These are phyloP conservation scores for Sorex fumeus DNA, from an alignment of 2,113 vertebrate genomes.

Conservation along the genomic window DNA sequence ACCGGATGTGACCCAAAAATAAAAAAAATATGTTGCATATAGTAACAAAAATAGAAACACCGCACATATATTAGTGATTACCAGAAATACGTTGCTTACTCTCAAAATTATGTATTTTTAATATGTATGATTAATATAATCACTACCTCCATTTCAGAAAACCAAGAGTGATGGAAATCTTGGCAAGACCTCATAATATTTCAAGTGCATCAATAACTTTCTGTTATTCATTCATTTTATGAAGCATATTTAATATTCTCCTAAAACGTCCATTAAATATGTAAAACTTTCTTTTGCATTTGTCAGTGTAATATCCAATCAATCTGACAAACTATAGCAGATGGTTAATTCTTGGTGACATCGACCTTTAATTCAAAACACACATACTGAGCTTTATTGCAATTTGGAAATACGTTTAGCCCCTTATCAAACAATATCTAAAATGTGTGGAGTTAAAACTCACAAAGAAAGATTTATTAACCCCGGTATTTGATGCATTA, in stretches of 20 bases:
- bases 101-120: constrained; percentile 36
- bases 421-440: background rate
- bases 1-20: no score
- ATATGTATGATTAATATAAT: constrained; percentile 46
- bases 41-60: background rate
- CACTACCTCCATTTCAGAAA: background rate
- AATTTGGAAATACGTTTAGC: background rate
- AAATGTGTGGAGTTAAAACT: background rate
- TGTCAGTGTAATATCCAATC: background rate
- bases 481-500: background rate
- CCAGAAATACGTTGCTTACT: background rate
- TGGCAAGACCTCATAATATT: constrained; percentile 22
- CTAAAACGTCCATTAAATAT: constrained; percentile 59
- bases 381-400: background rate
- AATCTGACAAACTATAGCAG: background rate
- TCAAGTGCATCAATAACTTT: constrained; percentile 43
- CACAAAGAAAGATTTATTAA: background rate
- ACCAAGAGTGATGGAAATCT: constrained; percentile 29
- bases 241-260: constrained; percentile 40
- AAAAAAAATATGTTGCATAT: no score
- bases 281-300: background rate
- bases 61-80: background rate
- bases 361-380: background rate
- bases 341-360: background rate
- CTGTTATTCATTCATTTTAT: constrained; percentile 27